Percentiles rank a stretch among this genome's conserved stretches.
phyloP scores from a whole-genome alignment of 2,888 invertebrate genomes.

The Platynereis dumerilii region DNA sequence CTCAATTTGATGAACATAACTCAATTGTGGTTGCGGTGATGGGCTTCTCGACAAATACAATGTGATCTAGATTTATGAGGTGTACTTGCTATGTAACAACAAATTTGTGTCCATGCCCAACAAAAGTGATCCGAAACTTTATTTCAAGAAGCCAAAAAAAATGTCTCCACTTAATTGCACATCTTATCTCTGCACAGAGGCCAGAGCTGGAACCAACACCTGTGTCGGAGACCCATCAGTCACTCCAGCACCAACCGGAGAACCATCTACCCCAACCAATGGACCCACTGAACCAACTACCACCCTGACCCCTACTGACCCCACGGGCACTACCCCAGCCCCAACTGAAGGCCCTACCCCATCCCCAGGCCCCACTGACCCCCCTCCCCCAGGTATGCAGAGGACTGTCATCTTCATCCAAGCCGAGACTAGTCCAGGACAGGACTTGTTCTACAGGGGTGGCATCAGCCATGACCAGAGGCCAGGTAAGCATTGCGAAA shows the following conservation, averaged over 20 bases:
- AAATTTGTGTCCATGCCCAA: too few relatives aligned
- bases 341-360: slow-evolving; percentile 6
- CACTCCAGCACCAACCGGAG: not conserved
- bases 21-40: too few relatives aligned
- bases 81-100: too few relatives aligned
- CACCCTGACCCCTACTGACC: too few relatives aligned
- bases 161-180: too few relatives aligned
- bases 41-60: too few relatives aligned
- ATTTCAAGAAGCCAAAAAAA: too few relatives aligned
- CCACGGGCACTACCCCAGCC: slow-evolving; percentile 1
- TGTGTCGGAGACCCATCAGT: slow-evolving; percentile 2
- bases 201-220: not conserved
- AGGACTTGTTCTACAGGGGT: slow-evolving; percentile 65
- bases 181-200: slow-evolving; percentile 5
- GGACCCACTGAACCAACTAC: slow-evolving; percentile 11
- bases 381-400: slow-evolving; percentile 8
- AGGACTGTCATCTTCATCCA: slow-evolving; percentile 61
- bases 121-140: too few relatives aligned
- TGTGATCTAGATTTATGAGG: too few relatives aligned
- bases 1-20: too few relatives aligned
- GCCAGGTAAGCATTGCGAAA: slow-evolving; percentile 38
- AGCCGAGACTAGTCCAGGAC: slow-evolving; percentile 56
- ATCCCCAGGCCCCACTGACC: slow-evolving; percentile 7
- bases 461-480: slow-evolving; percentile 50
- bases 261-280: slow-evolving; percentile 3